Base-by-base conservation (phyloP, 2,888 invertebrate genomes). In the Apamea anceps region DNA sequence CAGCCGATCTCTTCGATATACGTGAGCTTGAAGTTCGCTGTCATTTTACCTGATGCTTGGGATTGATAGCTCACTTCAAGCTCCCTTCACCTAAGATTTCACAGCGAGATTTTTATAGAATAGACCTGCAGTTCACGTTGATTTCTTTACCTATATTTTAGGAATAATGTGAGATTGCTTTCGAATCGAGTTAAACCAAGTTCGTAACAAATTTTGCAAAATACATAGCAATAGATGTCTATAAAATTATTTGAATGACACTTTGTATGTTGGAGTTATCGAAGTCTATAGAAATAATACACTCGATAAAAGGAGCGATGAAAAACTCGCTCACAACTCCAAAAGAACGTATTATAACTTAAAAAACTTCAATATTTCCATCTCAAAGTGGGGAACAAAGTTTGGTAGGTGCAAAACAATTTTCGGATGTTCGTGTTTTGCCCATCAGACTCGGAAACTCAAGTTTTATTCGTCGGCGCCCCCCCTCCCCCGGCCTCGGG, bases 381-480 rank as follows among this genome's bases (percentile, higher is more conserved):
- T 82, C 85, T 79, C 82, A 78, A 87, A 90, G 86, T 78, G 72
- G 65, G 73, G 54, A 86, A 87, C 81, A 84, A 89, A 89, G 85
- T 89, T 89, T 21, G 75, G 87, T 86, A 83, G 87, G 83, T 85
- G 88, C 76, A 79, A 88, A 86, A 87, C 90, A 89, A 88, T 89
- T 88, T 89, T 87, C 79, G 85, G 81, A 81, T 90, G 85, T 85
- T 90, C 86, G 84, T 83, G 75, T 90, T 86, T 85, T 82, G 68
- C 82, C 82, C 89, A 85, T 87, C 88, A 90, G 80, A 85, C 82
- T 87, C 77, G 65, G 76, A 80, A 89, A 84, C 80, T 81, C 84
- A 75, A 90, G 88, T 84, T 88, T 87, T 83, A 85, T 86, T 77
- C 77, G 80, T 75, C 70, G 62, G 48, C 75, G 32, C 70, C 51